A percentile compares a stretch with the other conserved stretches of the same genome.
Evolutionary conservation across 2,888 invertebrate species (phyloP).

Genomic region (Eupithecia tripunctaria): DNA sequence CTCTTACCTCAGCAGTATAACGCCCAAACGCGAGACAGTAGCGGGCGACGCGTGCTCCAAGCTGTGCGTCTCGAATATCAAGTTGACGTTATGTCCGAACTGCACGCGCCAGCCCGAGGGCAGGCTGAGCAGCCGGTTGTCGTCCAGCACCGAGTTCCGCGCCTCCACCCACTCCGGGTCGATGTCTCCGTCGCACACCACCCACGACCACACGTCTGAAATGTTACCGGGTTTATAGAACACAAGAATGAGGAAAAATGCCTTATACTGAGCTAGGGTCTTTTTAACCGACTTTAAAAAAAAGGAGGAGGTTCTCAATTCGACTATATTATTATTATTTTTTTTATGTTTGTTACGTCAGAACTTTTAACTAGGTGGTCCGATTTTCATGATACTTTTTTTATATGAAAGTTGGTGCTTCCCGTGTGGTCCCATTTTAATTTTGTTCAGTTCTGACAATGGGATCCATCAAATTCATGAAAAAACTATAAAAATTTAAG

Average conservation of each 20-base stretch:
- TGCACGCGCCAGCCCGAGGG: constrained; percentile 98
- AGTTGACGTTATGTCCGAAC: constrained; percentile 96
- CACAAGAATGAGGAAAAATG: not conserved
- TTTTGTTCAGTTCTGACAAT: too few species aligned
- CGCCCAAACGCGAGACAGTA: constrained; percentile 94
- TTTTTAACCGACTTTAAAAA: too few species aligned
- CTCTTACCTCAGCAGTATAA: constrained; percentile 4
- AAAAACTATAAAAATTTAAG: too few species aligned
- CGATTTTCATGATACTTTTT: too few species aligned
- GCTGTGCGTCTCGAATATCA: constrained; percentile 98
- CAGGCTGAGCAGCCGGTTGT: constrained; percentile 96
- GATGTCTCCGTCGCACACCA: constrained; percentile 99
- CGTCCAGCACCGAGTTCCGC: constrained; percentile 98
- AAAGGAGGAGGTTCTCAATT: too few species aligned
- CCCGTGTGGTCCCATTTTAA: too few species aligned
- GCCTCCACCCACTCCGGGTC: constrained; percentile 99
- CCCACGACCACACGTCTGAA: constrained; percentile 92
- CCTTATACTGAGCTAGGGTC: too few species aligned
- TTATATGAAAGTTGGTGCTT: too few species aligned
- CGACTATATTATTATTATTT: too few species aligned
- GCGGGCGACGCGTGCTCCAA: constrained; percentile 97
- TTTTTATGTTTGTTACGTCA: too few species aligned
- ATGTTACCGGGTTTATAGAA: not conserved
- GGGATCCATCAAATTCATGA: too few species aligned
- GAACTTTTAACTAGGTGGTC: too few species aligned